These are phyloP conservation scores for Dasypus novemcinctus DNA, from an alignment of 2,113 vertebrate genomes.

Conservation along the genomic window DNA sequence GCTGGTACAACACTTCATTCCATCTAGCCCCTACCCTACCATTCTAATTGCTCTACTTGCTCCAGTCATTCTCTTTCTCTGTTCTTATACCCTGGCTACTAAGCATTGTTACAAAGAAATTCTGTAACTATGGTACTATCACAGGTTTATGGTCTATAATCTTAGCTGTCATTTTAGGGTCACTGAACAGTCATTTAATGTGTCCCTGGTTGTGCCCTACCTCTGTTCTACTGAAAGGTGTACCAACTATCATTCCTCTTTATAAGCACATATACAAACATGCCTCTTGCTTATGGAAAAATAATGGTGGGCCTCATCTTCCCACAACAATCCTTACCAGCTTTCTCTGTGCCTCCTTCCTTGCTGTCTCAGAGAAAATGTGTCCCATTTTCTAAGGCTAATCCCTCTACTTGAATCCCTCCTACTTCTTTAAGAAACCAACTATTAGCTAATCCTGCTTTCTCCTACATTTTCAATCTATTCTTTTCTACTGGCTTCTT, in stretches of 20 bases:
- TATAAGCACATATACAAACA: not conserved
- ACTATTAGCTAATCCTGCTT: not conserved
- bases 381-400: not conserved
- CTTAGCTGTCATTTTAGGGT: not conserved
- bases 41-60: not conserved
- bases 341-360: not conserved
- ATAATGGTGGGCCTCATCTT: not conserved
- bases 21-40: not conserved
- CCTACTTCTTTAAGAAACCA: not conserved
- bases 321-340: not conserved
- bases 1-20: not conserved
- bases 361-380: not conserved
- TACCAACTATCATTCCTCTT: not conserved
- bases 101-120: not conserved
- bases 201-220: not conserved
- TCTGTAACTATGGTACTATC: not conserved
- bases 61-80: not conserved
- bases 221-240: not conserved
- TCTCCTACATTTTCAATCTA: not conserved
- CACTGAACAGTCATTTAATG: not conserved
- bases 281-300: not conserved
- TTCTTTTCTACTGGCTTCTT: not conserved
- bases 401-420: not conserved
- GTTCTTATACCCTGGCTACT: not conserved
- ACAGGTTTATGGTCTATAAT: not conserved